Evolutionary conservation across 2,888 invertebrate species (phyloP), one percentile per base, ranked within the genome.

Genomic region (Caenorhabditis doughertyi): DNA sequence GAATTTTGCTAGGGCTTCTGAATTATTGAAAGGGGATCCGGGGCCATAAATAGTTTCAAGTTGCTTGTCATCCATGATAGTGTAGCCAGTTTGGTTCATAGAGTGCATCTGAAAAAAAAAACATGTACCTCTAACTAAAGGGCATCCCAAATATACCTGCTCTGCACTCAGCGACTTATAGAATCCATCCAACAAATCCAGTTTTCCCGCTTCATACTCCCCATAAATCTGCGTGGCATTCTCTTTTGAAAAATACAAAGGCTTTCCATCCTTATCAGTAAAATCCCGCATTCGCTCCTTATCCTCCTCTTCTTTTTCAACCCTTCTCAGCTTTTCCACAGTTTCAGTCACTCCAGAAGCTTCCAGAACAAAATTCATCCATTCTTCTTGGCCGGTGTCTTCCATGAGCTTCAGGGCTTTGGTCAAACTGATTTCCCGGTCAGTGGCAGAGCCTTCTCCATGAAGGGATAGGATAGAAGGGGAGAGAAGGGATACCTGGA

Each of bases 281-380:
- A 70, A 80, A 25, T 85, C 74, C 27, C 71, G 60, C 44, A 47
- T 67, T 9, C 70, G 49, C 60, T 84, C 86, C 44, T 85, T 79
- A 7, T 47, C 62, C 35, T 86, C 86, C 32, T 83, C 81, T 13
- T 84, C 71, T 21, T 64, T 27, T 44, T 84, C 80, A 11, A 51
- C 68, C 11, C 42, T 65, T 51, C 80, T 81, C 49, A 87, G 67
- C 39, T 60, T 68, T 0, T 74, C 62, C 9, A 88, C 86, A 16
- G 85, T 85, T 60, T 88, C 88, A 0, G 82, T 77, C 4, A 88
- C 87, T 35, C 90, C 91, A 42, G 90, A 86, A 7, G 90, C 90
- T 77, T 91, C 91, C 39, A 91, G 81, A 25, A 91, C 88, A 49
- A 91, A 88, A 39, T 91, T 88, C 67, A 91, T 82, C 91, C 89